phyloP scores from a whole-genome alignment of 1,140 invertebrate genomes.

The Muscidifurax raptorellus region DNA sequence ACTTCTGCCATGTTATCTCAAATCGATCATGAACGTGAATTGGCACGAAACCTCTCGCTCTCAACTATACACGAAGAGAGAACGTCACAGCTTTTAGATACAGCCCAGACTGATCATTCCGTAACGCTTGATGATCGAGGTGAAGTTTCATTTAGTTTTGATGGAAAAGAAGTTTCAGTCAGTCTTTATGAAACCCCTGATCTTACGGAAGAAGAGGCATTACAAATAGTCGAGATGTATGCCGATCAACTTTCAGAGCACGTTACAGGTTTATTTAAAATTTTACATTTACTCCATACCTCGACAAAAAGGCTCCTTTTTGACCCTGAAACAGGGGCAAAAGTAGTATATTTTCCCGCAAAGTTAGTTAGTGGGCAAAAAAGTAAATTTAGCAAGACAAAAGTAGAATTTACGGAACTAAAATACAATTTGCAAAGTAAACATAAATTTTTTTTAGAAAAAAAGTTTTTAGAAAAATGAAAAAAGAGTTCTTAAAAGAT shows the following conservation, averaged over 20 bases:
- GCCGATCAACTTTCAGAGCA: constrained; percentile 93
- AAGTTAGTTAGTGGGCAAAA: too few relatives aligned
- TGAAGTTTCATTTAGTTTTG: constrained; percentile 92
- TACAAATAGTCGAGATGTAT: constrained; percentile 95
- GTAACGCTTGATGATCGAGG: constrained; percentile 86
- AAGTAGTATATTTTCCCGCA: too few relatives aligned
- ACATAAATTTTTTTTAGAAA: too few relatives aligned
- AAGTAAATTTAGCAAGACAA: too few relatives aligned
- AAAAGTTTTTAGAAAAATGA: too few relatives aligned
- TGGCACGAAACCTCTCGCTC: constrained; percentile 86
- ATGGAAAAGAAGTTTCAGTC: constrained; percentile 93
- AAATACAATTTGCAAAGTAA: too few relatives aligned
- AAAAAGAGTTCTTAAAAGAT: too few relatives aligned
- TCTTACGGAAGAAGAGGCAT: constrained; percentile 91
- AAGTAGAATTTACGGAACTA: too few relatives aligned
- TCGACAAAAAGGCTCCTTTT: too few relatives aligned
- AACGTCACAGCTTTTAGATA: constrained; percentile 91
- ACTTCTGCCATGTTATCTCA: constrained; percentile 38
- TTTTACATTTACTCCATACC: too few relatives aligned
- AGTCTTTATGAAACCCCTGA: constrained; percentile 94
- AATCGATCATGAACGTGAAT: constrained; percentile 67
- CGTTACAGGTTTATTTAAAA: constrained; percentile 79
- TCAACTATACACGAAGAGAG: constrained; percentile 94
- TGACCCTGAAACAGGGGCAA: too few relatives aligned
- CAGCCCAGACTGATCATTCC: constrained; percentile 83